Conservation (phyloP, 2,888 invertebrate genomes). For the Amiota mariae region DNA sequence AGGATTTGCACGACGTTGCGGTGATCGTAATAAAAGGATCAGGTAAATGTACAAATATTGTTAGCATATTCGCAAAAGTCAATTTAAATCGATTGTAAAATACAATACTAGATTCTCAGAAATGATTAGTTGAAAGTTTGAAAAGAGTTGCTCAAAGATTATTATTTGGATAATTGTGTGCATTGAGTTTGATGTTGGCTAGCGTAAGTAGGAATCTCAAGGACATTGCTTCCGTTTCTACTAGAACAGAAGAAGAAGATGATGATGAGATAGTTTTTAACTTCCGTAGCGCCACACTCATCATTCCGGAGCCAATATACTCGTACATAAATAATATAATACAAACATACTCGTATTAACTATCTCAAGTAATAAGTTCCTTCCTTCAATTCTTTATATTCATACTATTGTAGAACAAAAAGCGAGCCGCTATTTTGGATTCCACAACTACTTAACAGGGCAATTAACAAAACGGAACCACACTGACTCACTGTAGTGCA, state of each 20-base stretch:
- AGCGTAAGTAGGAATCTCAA: no score
- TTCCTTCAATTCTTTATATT: no score
- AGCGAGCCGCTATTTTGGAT: conserved; percentile 43
- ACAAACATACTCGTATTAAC: no score
- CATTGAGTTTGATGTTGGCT: no score
- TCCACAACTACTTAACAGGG: conserved; percentile 58
- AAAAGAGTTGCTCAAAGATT: conserved; percentile 65
- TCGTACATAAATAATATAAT: no score
- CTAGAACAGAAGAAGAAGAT: no score
- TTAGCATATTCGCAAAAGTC: conserved; percentile 46
- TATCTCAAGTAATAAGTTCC: no score
- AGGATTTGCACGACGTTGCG: conserved; percentile 30
- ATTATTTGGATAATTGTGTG: conserved; percentile 18
- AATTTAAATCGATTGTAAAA: neutral
- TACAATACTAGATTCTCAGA: conserved; percentile 58
- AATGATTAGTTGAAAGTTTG: conserved; percentile 50
- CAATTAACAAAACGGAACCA: conserved; percentile 54
- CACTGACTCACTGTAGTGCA: neutral
- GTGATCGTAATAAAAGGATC: conserved; percentile 23
- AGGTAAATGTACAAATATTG: conserved; percentile 22
- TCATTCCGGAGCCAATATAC: no score
- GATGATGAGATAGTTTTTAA: no score
- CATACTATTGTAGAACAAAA: no score
- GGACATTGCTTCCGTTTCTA: no score
- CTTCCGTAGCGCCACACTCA: conserved; percentile 35